Conservation (phyloP, 2,888 invertebrate species). For the Cheilosia soror region DNA sequence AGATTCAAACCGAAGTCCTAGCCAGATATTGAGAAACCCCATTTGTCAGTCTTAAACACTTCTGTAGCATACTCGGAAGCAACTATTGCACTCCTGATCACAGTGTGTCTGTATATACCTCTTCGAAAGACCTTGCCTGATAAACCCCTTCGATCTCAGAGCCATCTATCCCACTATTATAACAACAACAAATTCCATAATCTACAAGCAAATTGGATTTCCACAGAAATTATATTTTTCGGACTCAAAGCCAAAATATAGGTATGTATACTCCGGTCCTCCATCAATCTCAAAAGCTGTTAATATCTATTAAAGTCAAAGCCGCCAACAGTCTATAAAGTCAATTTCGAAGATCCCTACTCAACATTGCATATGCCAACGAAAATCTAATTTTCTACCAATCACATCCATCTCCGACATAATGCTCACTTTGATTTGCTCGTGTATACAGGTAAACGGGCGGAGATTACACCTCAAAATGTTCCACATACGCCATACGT, state of each 20-base stretch:
- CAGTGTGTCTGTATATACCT: too few species aligned
- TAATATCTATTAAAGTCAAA: constrained; percentile 25
- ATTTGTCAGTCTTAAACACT: too few species aligned
- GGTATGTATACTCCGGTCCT: neutral
- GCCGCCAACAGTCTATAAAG: constrained; percentile 38
- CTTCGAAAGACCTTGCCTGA: too few species aligned
- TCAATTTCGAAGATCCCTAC: constrained; percentile 10
- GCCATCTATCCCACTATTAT: too few species aligned
- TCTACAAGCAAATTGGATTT: neutral
- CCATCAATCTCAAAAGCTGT: constrained; percentile 2
- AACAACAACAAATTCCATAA: neutral
- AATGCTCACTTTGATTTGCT: constrained; percentile 9
- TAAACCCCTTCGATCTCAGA: too few species aligned
- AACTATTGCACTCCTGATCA: too few species aligned
- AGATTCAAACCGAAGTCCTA: too few species aligned
- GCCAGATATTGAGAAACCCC: too few species aligned
- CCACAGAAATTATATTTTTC: neutral
- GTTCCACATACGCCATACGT: constrained; percentile 25
- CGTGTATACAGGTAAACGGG: constrained; percentile 27
- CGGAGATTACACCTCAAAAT: constrained; percentile 44
- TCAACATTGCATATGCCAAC: constrained; percentile 25
- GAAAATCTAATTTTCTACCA: constrained; percentile 64
- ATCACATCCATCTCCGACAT: constrained; percentile 40
- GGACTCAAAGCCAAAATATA: neutral
- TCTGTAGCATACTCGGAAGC: too few species aligned